Evolutionary conservation across 2,888 invertebrate species (phyloP), one percentile per base, ranked within the genome.

Genomic region (Mactromeris polynyma): DNA sequence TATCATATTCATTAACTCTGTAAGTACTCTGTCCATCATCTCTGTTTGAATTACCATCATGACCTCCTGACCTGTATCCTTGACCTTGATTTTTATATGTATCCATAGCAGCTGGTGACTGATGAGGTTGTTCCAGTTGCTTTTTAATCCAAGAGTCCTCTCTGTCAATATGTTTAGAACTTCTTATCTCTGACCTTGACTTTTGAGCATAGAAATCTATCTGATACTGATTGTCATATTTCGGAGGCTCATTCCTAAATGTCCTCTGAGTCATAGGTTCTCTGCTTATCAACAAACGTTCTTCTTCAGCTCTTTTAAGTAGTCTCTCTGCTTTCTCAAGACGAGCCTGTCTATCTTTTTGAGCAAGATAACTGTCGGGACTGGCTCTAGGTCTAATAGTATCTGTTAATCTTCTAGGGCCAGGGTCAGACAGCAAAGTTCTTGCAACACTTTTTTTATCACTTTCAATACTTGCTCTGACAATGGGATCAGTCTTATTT

Each of bases 341-440:
- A 6, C 86, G 77, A 21, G 81, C 42, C 80, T 85, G 80, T 36
- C 88, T 69, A 36, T 87, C 88, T 46, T 69, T 83, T 46, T 92
- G 86, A 83, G 92, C 92, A 64, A 87, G 78, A 81, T 87, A 92
- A 6, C 92, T 90, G 64, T 90, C 89, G n/a, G 92, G 90, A 42
- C 86, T 90, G 40, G 85, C 86, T 54, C 85, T 86, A 6, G 38
- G 69, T 38, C 79, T 78, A 17, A 84, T 86, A 31, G 80, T 38
- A 77, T 77, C 85, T 31, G 77, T 73, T n/a, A 46, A n/a, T 46
- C 69, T 81, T 69, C 81, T 58, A 33, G 91, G 85, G 31, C 91
- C 91, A 33, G 89, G 89, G 46, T 91, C 91, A 40, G 91, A 91
- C 17, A 81, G n/a, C 58, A 88, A 77, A 38, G 89, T 88, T 4